Evolutionary conservation across 2,113 vertebrate species (phyloP), one percentile per base, ranked within the genome.

Genomic region (Merops nubicus): DNA sequence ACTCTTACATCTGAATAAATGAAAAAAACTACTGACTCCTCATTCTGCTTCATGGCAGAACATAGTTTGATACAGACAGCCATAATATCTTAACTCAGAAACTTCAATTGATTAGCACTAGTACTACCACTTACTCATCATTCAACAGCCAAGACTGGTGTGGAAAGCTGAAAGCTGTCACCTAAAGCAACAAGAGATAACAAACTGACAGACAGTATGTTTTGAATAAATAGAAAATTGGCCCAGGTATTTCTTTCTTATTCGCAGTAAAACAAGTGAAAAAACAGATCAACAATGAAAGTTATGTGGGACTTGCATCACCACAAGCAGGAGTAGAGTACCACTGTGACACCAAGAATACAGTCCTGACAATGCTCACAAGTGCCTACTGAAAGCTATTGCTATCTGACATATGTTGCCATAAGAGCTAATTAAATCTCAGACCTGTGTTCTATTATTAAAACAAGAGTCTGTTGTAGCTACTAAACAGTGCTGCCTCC

Each of bases 341-440:
- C 57, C 47, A 29, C 33, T 8, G 54, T 70, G 64, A 33, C 2
- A 2, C 38, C 79, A 62, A 67, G 29, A 69, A 88, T 93, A 26
- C 50, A 69, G 79, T 42, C 75, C 76, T 59, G 63, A 94, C 45
- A 78, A 68, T 54, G 63, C 67, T 96, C 79, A 53, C 1, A 2
- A 81, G 68, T 89, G 60, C 83, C 47, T 91, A 33, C 54, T 74
- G 83, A 83, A 91, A 95, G 76, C 73, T 91, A 91, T 50, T 96
- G 59, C 88, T 95, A 47, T 59, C 50, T 92, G 54, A 89, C 94
- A 95, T 95, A 93, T 96, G 93, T 85, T 92, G 68, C 91, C 92
- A 19, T 93, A 95, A 93, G 47, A 59, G 79, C 83, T 96, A 96
- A 95, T 96, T 96, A 91, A 92, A 95, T 84, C 86, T 86, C 63